Conservation (phyloP, 2,797 vertebrate species). For the Setipinna tenuifilis region DNA sequence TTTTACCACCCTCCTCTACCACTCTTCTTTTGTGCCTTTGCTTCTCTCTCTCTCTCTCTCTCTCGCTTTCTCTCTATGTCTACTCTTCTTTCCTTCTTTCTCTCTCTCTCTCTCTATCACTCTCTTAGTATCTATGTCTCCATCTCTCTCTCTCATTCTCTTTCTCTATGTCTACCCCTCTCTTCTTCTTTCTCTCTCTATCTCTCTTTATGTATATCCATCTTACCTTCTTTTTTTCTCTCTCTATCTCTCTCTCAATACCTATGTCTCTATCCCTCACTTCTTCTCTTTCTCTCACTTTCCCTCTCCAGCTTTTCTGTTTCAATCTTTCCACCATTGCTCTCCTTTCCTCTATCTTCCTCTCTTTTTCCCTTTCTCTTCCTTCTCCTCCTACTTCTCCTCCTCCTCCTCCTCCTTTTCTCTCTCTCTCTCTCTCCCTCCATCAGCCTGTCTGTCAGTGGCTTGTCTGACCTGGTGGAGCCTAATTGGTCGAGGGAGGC, state of each 20-base stretch:
- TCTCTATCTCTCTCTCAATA: background rate
- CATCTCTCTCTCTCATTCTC: no score
- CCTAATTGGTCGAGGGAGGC: slow-evolving; percentile 22
- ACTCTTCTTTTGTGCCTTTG: slow-evolving; percentile 27
- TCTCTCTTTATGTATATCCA: slow-evolving; percentile 32
- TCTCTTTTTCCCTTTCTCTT: slow-evolving; percentile 40
- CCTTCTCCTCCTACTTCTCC: slow-evolving; percentile 32
- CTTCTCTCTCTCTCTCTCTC: slow-evolving; percentile 9
- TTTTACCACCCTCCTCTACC: slow-evolving; percentile 65
- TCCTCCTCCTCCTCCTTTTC: slow-evolving; percentile 41
- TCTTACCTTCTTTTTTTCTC: slow-evolving; percentile 55
- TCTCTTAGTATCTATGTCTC: slow-evolving; percentile 22
- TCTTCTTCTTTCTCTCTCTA: no score
- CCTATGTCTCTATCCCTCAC: background rate
- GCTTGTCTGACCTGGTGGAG: slow-evolving; percentile 14
- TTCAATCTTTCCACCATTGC: slow-evolving; percentile 22
- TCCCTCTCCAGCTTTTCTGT: background rate
- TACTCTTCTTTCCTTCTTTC: background rate
- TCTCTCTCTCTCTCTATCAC: slow-evolving; percentile 33
- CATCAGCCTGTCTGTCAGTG: slow-evolving; percentile 50
- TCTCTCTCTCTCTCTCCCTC: slow-evolving; percentile 8
- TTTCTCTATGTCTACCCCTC: no score
- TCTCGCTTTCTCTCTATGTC: no score
- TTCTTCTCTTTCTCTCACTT: slow-evolving; percentile 31
- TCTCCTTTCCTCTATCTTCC: slow-evolving; percentile 32